These are phyloP conservation scores for Melospiza georgiana DNA, from an alignment of 2,113 vertebrate genomes.

Conservation along the genomic window DNA sequence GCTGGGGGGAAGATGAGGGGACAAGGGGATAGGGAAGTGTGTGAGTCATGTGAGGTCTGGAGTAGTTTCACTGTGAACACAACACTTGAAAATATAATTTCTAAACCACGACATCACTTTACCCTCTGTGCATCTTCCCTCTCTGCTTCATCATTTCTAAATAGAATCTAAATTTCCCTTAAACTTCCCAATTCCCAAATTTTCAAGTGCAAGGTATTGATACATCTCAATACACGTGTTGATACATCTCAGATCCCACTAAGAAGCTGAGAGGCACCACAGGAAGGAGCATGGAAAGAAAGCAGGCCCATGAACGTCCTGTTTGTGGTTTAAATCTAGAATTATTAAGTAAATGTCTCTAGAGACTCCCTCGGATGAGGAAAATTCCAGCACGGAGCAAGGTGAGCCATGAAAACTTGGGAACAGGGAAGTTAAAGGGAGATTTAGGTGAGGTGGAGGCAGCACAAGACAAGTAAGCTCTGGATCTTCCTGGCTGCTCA, in stretches of 20 bases:
- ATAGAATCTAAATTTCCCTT: background rate
- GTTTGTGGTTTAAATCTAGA: background rate
- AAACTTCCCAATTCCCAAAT: background rate
- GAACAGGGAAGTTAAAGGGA: background rate
- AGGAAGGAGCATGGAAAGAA: background rate
- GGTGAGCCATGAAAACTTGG: background rate
- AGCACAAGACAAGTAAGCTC: background rate
- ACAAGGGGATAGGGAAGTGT: background rate
- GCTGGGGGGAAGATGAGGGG: too few species aligned
- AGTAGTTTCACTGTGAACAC: background rate
- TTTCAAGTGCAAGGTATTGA: background rate
- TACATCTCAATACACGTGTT: background rate
- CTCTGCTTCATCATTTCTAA: background rate
- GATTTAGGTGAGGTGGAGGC: background rate
- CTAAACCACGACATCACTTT: background rate
- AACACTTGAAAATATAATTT: background rate
- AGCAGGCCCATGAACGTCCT: background rate
- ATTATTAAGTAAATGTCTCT: background rate
- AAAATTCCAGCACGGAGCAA: background rate
- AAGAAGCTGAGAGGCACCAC: background rate
- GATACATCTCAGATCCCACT: background rate
- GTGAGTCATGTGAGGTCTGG: background rate
- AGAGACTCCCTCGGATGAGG: background rate
- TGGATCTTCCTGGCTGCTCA: background rate
- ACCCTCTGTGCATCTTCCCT: background rate